These are phyloP conservation scores for Elephas maximus DNA, from an alignment of 2,113 vertebrate genomes.

Conservation along the genomic window DNA sequence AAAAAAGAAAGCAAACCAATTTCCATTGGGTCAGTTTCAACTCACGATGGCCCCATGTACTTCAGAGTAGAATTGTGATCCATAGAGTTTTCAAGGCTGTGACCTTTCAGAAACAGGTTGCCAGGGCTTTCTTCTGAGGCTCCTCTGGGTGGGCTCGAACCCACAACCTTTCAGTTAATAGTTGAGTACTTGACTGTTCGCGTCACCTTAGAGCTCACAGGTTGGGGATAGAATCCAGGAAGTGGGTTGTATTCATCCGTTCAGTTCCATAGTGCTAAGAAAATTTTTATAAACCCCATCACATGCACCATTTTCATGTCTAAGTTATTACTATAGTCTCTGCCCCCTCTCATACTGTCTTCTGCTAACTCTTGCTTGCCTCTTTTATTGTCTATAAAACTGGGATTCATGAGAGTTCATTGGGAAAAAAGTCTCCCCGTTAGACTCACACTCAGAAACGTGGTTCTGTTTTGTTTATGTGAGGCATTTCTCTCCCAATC, in stretches of 20 bases:
- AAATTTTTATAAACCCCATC: not conserved
- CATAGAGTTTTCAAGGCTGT: not conserved
- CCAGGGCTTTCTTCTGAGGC: not conserved
- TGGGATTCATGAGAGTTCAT: not conserved
- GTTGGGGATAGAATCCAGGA: not conserved
- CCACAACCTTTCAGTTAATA: not conserved
- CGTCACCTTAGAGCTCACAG: not conserved
- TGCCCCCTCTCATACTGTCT: not conserved
- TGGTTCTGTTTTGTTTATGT: not conserved
- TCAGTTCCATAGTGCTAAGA: not conserved
- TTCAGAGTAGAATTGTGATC: not conserved
- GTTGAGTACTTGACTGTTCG: not conserved
- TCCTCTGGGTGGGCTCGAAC: not conserved
- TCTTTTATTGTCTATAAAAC: not conserved
- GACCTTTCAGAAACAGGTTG: not conserved
- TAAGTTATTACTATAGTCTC: not conserved
- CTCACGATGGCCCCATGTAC: not conserved
- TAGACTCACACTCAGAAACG: not conserved
- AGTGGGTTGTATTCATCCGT: not conserved
- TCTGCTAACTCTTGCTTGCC: not conserved
- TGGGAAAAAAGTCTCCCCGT: rapidly evolving
- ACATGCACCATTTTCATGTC: not conserved
- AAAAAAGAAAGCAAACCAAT: not conserved
- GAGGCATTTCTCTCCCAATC: not conserved
- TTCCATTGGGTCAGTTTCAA: not conserved